Evolutionary conservation across 2,888 invertebrate species (phyloP).

Genomic region (Dryadula phaetusa): DNA sequence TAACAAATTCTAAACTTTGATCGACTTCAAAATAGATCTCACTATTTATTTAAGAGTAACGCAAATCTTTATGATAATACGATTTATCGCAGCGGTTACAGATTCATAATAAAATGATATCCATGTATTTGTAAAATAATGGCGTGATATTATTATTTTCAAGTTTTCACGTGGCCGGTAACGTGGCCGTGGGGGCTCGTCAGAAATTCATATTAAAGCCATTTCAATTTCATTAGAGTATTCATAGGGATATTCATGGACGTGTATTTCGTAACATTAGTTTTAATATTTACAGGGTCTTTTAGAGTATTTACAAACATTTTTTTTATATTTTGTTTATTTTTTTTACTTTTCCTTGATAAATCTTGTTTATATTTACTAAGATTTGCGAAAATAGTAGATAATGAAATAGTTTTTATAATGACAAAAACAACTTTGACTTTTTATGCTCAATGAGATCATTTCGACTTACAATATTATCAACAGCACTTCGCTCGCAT

Average conservation of each 20-base stretch:
- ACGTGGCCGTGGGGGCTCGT: slow-evolving; percentile 58
- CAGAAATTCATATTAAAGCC: slow-evolving; percentile 64
- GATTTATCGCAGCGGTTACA: slow-evolving; percentile 59
- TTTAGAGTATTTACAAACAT: slow-evolving; percentile 28
- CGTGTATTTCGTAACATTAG: slow-evolving; percentile 54
- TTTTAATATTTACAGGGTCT: slow-evolving; percentile 54
- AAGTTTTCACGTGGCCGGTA: slow-evolving; percentile 62
- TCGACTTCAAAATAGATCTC: slow-evolving; percentile 53
- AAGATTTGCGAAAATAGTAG: neutral
- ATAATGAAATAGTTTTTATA: neutral
- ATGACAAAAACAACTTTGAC: neutral
- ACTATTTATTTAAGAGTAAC: slow-evolving; percentile 53
- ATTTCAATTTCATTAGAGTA: slow-evolving; percentile 68
- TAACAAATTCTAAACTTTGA: slow-evolving; percentile 50
- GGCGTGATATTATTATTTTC: slow-evolving; percentile 60
- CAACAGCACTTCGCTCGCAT: neutral
- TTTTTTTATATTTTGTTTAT: neutral
- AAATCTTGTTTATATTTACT: neutral
- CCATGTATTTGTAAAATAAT: slow-evolving; percentile 63
- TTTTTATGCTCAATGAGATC: slow-evolving; percentile 1
- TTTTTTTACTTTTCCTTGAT: neutral
- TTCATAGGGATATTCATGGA: slow-evolving; percentile 57
- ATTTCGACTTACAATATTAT: slow-evolving; percentile 2
- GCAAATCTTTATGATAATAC: slow-evolving; percentile 64
- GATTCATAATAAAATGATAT: slow-evolving; percentile 75